phyloP scores from a whole-genome alignment of 2,113 vertebrate species.

The Brachyhypopomus gauderio region DNA sequence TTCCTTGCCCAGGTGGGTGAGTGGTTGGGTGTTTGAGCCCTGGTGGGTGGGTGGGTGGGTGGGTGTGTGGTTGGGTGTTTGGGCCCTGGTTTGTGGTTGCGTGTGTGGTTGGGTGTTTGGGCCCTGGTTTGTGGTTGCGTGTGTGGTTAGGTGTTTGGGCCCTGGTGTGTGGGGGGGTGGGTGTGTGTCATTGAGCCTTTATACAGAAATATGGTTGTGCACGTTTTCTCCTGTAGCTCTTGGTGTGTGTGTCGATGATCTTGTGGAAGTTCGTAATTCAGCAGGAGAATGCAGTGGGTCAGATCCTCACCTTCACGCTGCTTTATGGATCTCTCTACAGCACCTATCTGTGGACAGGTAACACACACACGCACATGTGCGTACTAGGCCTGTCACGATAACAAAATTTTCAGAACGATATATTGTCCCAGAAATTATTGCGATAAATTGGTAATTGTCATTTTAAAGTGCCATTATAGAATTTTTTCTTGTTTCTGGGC shows the following conservation, averaged over 20 bases:
- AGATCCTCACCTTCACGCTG: constrained; percentile 87
- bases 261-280: constrained; percentile 88
- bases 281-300: constrained; percentile 80
- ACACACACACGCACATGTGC: constrained; percentile 2
- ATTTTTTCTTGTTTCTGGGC: too few relatives aligned
- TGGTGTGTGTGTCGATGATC: constrained; percentile 92
- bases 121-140: not conserved
- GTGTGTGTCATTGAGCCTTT: constrained; percentile 45
- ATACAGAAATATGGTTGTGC: constrained; percentile 19
- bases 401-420: too few relatives aligned
- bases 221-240: constrained; percentile 73
- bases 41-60: not conserved
- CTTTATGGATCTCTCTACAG: constrained; percentile 94
- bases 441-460: too few relatives aligned
- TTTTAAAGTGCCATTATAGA: too few relatives aligned
- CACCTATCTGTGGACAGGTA: constrained; percentile 96
- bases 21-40: not conserved
- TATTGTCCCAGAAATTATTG: too few relatives aligned
- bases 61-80: too few relatives aligned
- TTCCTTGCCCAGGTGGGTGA: constrained; percentile 90
- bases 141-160: not conserved
- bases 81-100: too few relatives aligned
- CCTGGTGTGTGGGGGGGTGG: not conserved
- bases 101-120: too few relatives aligned
- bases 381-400: too few relatives aligned